Evolutionary conservation across 2,113 vertebrate species (phyloP).

Genomic region (Piprites chloris): DNA sequence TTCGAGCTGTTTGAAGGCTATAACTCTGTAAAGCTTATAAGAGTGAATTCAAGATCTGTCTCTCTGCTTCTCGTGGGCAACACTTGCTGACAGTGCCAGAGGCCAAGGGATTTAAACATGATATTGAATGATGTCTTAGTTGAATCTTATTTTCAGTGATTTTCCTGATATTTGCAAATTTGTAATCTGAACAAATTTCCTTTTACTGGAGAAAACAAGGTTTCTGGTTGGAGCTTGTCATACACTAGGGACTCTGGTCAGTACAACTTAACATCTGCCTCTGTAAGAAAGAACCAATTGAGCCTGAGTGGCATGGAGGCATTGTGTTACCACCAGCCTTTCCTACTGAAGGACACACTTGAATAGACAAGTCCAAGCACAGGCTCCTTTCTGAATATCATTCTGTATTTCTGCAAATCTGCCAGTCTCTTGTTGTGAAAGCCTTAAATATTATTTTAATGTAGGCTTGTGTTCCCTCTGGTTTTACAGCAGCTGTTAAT

Average conservation of each 20-base stretch:
- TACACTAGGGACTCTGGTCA: not conserved
- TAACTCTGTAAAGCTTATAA: not conserved
- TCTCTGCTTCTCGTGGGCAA: not conserved
- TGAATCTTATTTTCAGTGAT: not conserved
- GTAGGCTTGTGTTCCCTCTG: not conserved
- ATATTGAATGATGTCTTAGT: not conserved
- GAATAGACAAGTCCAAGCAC: not conserved
- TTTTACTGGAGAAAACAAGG: not conserved
- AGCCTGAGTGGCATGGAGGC: not conserved
- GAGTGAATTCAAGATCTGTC: not conserved
- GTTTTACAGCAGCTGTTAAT: constrained; percentile 27
- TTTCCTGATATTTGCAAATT: not conserved
- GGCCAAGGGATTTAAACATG: not conserved
- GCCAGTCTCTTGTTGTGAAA: not conserved
- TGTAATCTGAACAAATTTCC: not conserved
- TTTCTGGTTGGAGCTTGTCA: not conserved
- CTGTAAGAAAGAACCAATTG: not conserved
- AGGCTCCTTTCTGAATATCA: fast-evolving
- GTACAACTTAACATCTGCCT: not conserved
- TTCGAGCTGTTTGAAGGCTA: not conserved
- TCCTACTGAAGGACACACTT: not conserved
- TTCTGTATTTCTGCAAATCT: not conserved
- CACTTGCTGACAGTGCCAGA: not conserved
- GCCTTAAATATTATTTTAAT: constrained; percentile 7
- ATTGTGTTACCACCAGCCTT: not conserved